These are phyloP conservation scores for Xiphydria camelus DNA, from an alignment of 2,888 invertebrate genomes.

Conservation along the genomic window DNA sequence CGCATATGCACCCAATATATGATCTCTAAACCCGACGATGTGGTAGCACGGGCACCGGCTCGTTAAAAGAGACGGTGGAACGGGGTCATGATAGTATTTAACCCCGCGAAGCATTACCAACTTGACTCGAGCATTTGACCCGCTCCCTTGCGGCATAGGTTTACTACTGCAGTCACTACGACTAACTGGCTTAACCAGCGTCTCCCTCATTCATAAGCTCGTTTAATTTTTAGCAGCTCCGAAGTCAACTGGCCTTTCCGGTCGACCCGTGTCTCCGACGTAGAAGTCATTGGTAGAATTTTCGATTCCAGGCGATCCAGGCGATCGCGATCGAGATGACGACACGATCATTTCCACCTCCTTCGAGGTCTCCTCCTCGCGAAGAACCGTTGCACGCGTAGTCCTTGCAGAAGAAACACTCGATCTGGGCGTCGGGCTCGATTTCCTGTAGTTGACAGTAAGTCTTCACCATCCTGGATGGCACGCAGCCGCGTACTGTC, in stretches of 20 bases:
- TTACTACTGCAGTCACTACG: background rate
- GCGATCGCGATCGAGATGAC: too few species aligned
- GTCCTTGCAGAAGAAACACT: slow-evolving; percentile 39
- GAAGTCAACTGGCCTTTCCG: slow-evolving; percentile 47
- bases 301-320: background rate
- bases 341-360: too few species aligned
- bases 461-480: slow-evolving; percentile 26
- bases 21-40: slow-evolving; percentile 22
- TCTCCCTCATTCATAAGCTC: slow-evolving; percentile 36
- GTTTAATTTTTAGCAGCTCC: slow-evolving; percentile 40
- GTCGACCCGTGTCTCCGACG: slow-evolving; percentile 8
- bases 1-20: too few species aligned
- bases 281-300: background rate
- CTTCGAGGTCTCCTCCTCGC: background rate
- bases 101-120: slow-evolving; percentile 47
- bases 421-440: slow-evolving; percentile 35
- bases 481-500: slow-evolving; percentile 43
- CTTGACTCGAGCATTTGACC: slow-evolving; percentile 51
- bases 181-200: background rate
- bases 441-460: slow-evolving; percentile 35
- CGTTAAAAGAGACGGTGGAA: slow-evolving; percentile 20
- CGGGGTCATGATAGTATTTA: slow-evolving; percentile 48
- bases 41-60: slow-evolving; percentile 33
- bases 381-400: slow-evolving; percentile 37
- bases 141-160: slow-evolving; percentile 25